Conservation (phyloP, 2,888 invertebrate species). For the Agrilus biguttatus region DNA sequence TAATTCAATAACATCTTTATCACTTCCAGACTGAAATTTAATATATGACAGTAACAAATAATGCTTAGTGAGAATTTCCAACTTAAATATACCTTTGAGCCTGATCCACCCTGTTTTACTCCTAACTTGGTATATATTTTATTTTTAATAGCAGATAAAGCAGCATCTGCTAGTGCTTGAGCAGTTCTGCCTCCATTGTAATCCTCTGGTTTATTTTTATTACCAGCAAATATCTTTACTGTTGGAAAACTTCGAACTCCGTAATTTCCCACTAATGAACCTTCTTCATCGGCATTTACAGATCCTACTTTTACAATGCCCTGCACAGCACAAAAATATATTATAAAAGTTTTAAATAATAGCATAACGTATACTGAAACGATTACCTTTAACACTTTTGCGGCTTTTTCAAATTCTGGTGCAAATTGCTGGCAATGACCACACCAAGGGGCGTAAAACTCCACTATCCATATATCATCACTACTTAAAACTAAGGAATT, state of each 20-base stretch:
- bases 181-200: constrained; percentile 79
- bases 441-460: constrained; percentile 96
- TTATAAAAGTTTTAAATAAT: constrained; percentile 1
- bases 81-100: constrained; percentile 5
- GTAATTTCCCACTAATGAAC: constrained; percentile 63
- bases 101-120: constrained; percentile 36
- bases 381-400: constrained; percentile 73
- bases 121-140: constrained; percentile 59
- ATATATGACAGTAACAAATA: background rate
- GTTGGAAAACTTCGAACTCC: constrained; percentile 88
- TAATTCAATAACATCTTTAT: constrained; percentile 69
- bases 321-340: constrained; percentile 29
- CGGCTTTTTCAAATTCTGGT: constrained; percentile 89
- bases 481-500: constrained; percentile 67
- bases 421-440: constrained; percentile 81
- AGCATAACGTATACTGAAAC: background rate
- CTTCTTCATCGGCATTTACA: constrained; percentile 82
- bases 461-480: constrained; percentile 87
- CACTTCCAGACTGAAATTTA: constrained; percentile 22
- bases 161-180: constrained; percentile 72
- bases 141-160: constrained; percentile 59
- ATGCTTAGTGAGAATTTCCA: background rate
- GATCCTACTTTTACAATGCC: constrained; percentile 91
- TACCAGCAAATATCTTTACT: constrained; percentile 80
- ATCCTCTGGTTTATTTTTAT: constrained; percentile 71